A percentile compares a stretch with the other conserved stretches of the same genome.
These are phyloP conservation scores for Hemiscyllium ocellatum DNA, from an alignment of 2,113 vertebrate genomes.

Conservation along the genomic window DNA sequence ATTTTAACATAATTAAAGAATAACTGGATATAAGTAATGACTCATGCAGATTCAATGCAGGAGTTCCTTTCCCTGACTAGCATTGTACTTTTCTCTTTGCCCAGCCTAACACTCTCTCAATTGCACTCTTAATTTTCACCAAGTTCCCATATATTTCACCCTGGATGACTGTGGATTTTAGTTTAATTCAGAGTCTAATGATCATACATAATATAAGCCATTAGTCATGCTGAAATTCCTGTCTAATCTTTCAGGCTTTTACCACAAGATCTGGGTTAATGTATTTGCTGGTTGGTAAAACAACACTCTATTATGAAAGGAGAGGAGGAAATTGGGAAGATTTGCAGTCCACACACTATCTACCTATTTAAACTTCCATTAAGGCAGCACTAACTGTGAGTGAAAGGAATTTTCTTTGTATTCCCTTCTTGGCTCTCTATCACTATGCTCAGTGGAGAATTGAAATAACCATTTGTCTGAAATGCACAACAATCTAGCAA, in stretches of 20 bases:
- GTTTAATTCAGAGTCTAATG: slow-evolving; percentile 9
- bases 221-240: background rate
- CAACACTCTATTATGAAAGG: background rate
- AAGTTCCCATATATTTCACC: background rate
- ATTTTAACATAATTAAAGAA: background rate
- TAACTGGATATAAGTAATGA: background rate
- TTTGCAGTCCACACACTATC: background rate
- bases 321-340: background rate
- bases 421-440: background rate
- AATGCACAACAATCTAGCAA: background rate
- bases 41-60: background rate
- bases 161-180: slow-evolving; percentile 6
- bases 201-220: slow-evolving; percentile 3
- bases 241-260: background rate
- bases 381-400: background rate
- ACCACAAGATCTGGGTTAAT: background rate
- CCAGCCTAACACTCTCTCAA: background rate
- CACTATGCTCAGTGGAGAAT: background rate
- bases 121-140: background rate
- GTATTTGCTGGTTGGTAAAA: slow-evolving; percentile 2
- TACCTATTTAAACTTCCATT: background rate
- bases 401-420: background rate
- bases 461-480: background rate
- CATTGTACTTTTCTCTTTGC: background rate
- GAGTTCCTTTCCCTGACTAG: background rate